These are phyloP conservation scores for Garra rufa DNA, from an alignment of 2,113 vertebrate genomes.

Conservation along the genomic window DNA sequence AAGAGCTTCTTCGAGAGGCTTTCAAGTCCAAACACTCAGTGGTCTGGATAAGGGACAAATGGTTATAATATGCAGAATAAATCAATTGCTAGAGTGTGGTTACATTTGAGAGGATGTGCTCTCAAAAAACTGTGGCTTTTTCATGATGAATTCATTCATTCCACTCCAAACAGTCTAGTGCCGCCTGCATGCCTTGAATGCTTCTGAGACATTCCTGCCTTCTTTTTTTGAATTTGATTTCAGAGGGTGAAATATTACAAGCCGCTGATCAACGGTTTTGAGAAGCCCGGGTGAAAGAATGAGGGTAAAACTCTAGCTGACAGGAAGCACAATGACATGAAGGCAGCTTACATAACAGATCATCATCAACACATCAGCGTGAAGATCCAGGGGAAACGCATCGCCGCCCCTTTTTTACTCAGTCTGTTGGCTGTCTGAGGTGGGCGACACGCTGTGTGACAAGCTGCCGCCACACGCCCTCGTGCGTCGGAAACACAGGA, in stretches of 20 bases:
- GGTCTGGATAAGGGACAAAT: constrained; percentile 17
- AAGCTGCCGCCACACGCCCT: constrained; percentile 13
- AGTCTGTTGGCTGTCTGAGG: constrained; percentile 32
- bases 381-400: constrained; percentile 37
- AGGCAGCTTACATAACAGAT: constrained; percentile 53
- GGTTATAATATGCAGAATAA: constrained; percentile 41
- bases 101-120: not conserved
- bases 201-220: constrained; percentile 16
- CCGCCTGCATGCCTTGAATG: not conserved
- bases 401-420: constrained; percentile 23
- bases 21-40: constrained; percentile 41
- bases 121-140: not conserved
- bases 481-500: not conserved
- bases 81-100: constrained; percentile 15
- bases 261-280: constrained; percentile 44
- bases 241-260: constrained; percentile 40
- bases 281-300: constrained; percentile 51
- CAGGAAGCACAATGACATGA: constrained; percentile 50
- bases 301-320: constrained; percentile 49
- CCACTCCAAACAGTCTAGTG: constrained; percentile 19
- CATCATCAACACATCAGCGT: constrained; percentile 51
- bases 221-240: not conserved
- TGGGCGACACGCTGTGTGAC: constrained; percentile 35
- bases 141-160: constrained; percentile 43
- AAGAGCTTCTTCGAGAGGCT: constrained; percentile 9